Base-by-base conservation (phyloP, 2,888 invertebrate species). In the Acanthosoma haemorrhoidale region DNA sequence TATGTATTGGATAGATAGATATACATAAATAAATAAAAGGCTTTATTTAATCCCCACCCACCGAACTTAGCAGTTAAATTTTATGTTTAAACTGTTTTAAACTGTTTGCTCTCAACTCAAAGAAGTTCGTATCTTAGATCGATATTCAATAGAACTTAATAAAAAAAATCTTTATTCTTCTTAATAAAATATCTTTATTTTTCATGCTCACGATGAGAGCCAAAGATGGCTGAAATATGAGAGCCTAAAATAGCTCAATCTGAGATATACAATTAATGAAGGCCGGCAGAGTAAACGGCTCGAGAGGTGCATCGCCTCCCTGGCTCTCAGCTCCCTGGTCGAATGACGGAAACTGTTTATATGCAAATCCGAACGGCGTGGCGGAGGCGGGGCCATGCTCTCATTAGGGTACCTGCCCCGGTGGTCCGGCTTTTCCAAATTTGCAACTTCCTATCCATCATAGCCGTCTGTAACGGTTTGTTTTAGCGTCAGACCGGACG, bases 301-400 rank as follows among this genome's bases (percentile, higher is more conserved):
- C 25, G 21, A 43, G 21, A 43, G 25, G 43, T 43, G 18, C 25
- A 43, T 43, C 43, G 43, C 43, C 43, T 43, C n/a, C n/a, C n/a
- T n/a, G n/a, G n/a, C n/a, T n/a, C 43, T 43, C 25, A 43, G 25
- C 43, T 18, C 11, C 25, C 43, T 43, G n/a, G n/a, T n/a, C 43
- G 21, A 43, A 43, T 43, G 43, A 43, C 43, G 43, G 43, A 43
- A 43, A 43, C 43, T 43, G 43, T 43, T 43, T 43, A 43, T 43
- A 43, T 43, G 43, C 43, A 43, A 43, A 43, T 43, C 43, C 15
- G 1, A 0, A 21, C 3, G 8, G 43, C 25, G 43, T 3, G 8
- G 43, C 25, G 43, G 43, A 43, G 43, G 43, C 21, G 43, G 43
- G 25, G 43, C n/a, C n/a, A n/a, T n/a, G n/a, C 43, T 21, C 43